phyloP scores from a whole-genome alignment of 2,797 vertebrate genomes.

The Leontocebus nigricollis region DNA sequence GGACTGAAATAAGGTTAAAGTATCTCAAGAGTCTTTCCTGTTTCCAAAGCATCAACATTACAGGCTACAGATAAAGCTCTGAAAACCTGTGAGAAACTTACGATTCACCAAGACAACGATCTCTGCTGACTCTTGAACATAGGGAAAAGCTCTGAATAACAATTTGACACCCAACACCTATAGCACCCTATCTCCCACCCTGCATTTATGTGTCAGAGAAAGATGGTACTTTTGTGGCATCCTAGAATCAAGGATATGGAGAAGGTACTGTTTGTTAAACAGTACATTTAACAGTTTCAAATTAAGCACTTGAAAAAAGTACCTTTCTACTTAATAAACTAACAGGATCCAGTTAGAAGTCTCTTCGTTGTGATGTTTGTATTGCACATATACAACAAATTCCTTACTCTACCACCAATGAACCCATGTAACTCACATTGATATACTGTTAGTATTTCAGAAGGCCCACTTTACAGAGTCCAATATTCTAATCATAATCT shows the following conservation, averaged over 20 bases:
- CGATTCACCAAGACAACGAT: background rate
- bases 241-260: slow-evolving; percentile 5
- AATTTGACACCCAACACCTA: background rate
- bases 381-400: background rate
- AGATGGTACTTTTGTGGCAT: background rate
- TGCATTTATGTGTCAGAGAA: background rate
- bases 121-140: background rate
- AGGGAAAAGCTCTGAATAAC: slow-evolving; percentile 14
- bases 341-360: background rate
- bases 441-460: background rate
- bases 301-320: slow-evolving; percentile 4
- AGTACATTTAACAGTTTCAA: background rate
- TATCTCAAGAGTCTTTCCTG: background rate
- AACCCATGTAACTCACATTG: background rate
- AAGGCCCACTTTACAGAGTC: background rate
- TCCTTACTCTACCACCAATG: background rate
- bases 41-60: background rate
- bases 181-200: background rate
- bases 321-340: slow-evolving; percentile 27
- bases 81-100: background rate
- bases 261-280: slow-evolving; percentile 1
- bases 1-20: background rate
- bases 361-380: background rate
- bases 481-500: background rate
- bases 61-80: slow-evolving; percentile 7